These are phyloP conservation scores for Loris lydekkerianus DNA, from an alignment of 2,797 vertebrate species.

Conservation along the genomic window DNA sequence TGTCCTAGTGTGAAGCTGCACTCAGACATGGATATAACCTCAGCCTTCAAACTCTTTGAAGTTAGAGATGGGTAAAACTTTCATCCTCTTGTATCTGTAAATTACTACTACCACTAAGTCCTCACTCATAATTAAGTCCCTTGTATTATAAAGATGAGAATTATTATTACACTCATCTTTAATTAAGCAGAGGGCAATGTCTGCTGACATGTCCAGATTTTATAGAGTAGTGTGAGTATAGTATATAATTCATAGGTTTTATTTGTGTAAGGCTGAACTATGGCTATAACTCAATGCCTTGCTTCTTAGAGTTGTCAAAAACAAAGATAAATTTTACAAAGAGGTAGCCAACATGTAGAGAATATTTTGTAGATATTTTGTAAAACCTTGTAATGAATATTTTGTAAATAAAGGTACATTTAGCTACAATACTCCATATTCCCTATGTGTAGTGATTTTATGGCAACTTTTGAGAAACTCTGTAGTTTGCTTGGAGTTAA, in stretches of 20 bases:
- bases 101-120: neutral
- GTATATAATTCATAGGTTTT: neutral
- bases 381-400: too few species aligned
- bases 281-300: neutral
- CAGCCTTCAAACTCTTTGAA: neutral
- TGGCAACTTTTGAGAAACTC: too few species aligned
- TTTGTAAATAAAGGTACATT: too few species aligned
- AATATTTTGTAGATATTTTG: too few species aligned
- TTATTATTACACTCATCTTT: slow-evolving; percentile 22
- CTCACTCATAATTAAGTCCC: neutral
- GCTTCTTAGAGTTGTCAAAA: neutral
- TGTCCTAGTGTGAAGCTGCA: neutral
- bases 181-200: neutral
- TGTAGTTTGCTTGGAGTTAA: neutral
- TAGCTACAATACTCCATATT: too few species aligned
- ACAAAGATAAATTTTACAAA: neutral
- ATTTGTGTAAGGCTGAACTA: neutral
- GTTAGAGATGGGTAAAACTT: neutral
- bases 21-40: neutral
- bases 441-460: too few species aligned
- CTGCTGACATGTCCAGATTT: neutral
- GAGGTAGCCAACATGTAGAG: too few species aligned
- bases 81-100: neutral
- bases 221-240: neutral
- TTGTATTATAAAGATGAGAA: neutral